A percentile compares a stretch with the other conserved stretches of the same genome.
Conservation (phyloP, 2,797 vertebrate genomes). For the Acanthurus tractus region DNA sequence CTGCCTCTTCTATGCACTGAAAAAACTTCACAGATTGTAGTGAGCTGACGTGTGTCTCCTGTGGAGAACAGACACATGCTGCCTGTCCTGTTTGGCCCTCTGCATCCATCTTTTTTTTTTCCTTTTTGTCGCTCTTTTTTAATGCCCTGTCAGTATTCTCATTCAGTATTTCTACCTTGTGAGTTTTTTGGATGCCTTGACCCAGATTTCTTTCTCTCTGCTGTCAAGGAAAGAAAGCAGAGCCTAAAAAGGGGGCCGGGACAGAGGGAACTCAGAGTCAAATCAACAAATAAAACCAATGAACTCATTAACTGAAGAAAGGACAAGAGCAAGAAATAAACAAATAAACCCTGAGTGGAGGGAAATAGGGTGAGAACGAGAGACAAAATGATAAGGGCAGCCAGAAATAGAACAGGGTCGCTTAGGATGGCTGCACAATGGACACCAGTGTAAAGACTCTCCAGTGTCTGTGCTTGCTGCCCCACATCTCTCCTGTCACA, state of each 20-base stretch:
- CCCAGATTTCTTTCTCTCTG: conserved; percentile 65
- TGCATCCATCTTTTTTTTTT: conserved; percentile 16
- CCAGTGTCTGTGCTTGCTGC: conserved; percentile 38
- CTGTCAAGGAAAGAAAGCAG: conserved; percentile 38
- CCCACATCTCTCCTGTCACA: conserved; percentile 43
- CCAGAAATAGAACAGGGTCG: conserved; percentile 71
- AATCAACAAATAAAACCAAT: conserved; percentile 46
- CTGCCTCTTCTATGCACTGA: conserved; percentile 40
- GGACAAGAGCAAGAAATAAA: conserved; percentile 19
- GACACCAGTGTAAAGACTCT: conserved; percentile 55
- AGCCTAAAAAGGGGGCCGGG: conserved; percentile 13
- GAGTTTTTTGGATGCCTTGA: conserved; percentile 61
- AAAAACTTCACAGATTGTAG: conserved; percentile 56
- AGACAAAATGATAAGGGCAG: conserved; percentile 41
- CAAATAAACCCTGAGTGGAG: conserved; percentile 17
- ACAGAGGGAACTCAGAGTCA: conserved; percentile 19
- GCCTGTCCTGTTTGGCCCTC: conserved; percentile 32
- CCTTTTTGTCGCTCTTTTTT: conserved; percentile 22
- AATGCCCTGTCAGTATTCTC: conserved; percentile 43
- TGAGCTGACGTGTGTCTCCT: conserved; percentile 41
- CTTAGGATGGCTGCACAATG: conserved; percentile 66
- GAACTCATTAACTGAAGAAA: conserved; percentile 47
- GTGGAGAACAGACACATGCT: conserved; percentile 33
- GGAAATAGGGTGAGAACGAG: conserved; percentile 7
- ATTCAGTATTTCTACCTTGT: conserved; percentile 45